These are phyloP conservation scores for Miltochrista miniata DNA, from an alignment of 2,888 invertebrate genomes.

Conservation along the genomic window DNA sequence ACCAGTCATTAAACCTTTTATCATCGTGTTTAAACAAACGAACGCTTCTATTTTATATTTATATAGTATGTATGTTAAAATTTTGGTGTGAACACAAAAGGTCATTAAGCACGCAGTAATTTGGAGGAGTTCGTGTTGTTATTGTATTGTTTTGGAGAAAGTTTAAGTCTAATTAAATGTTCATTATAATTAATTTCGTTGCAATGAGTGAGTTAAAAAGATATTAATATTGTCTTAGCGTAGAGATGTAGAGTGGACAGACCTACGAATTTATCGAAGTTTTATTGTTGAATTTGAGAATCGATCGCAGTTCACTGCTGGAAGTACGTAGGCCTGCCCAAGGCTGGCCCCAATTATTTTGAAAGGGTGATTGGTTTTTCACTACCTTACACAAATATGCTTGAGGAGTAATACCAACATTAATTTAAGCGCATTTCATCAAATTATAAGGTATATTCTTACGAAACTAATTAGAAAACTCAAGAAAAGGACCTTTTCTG, in stretches of 20 bases:
- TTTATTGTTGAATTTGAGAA: neutral
- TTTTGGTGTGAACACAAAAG: conserved; percentile 44
- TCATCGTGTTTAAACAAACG: too few species aligned
- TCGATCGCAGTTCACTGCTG: too few species aligned
- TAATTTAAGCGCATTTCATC: too few species aligned
- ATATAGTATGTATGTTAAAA: too few species aligned
- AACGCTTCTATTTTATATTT: too few species aligned
- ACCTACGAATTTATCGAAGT: neutral
- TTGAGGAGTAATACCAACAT: too few species aligned
- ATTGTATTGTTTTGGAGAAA: conserved; percentile 51
- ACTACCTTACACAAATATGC: too few species aligned
- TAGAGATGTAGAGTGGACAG: neutral
- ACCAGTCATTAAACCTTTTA: too few species aligned
- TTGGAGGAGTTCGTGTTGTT: conserved; percentile 37
- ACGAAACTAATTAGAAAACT: neutral
- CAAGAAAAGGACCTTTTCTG: neutral
- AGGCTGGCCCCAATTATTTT: too few species aligned
- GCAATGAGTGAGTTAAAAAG: conserved; percentile 8
- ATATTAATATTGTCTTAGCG: neutral
- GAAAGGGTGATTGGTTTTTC: too few species aligned
- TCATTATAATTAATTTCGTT: conserved; percentile 20
- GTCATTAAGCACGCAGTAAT: conserved; percentile 34
- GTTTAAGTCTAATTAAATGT: conserved; percentile 39
- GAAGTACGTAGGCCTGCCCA: too few species aligned
- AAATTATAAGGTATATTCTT: too few species aligned